Evolutionary conservation across 1,140 invertebrate genomes (phyloP), one percentile per base, ranked within the genome.

Genomic region (Micrasema minimum): DNA sequence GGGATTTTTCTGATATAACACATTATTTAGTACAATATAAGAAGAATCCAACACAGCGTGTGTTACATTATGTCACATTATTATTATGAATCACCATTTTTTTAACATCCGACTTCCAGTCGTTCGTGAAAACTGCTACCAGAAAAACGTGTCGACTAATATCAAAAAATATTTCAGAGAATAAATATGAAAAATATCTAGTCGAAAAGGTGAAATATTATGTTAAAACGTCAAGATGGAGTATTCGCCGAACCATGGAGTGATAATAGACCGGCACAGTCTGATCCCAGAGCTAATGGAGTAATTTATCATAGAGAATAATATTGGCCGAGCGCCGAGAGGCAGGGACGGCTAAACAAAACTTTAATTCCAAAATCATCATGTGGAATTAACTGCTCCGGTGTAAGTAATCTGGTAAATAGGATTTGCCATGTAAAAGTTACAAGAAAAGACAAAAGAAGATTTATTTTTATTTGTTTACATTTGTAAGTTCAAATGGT

Each of bases 231-330:
- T 46, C 59, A 41, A 64, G 59, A 64, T 64, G 41, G 59, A 64
- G 59, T 64, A 64, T 45, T 64, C 43, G 59, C 31, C 43, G 59
- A 64, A 64, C 59, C 41, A 23, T 64, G 23, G 23, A 45, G 59
- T 64, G 43, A 64, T 64, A 64, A 64, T 64, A 45, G 59, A 46
- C 20, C 43, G 38, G 59, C 41, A 41, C 41, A 41, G 59, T 64
- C 59, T 46, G 59, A 64, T 64, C 59, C 43, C 43, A 64, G 10
- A 64, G 59, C 43, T 64, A 64, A 64, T 64, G 59, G 59, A 46
- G 59, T 46, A 20, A 64, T 64, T 64, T 64, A 64, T 64, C 59
- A 64, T 46, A 59, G 59, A 64, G 59, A 46, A 64, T 45, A 64
- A 64, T 64, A 46, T 64, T 64, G 59, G 59, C 59, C 41, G 41